Evolutionary conservation across 2,113 vertebrate genomes (phyloP), one percentile per base, ranked within the genome.

Genomic region (Aix galericulata): DNA sequence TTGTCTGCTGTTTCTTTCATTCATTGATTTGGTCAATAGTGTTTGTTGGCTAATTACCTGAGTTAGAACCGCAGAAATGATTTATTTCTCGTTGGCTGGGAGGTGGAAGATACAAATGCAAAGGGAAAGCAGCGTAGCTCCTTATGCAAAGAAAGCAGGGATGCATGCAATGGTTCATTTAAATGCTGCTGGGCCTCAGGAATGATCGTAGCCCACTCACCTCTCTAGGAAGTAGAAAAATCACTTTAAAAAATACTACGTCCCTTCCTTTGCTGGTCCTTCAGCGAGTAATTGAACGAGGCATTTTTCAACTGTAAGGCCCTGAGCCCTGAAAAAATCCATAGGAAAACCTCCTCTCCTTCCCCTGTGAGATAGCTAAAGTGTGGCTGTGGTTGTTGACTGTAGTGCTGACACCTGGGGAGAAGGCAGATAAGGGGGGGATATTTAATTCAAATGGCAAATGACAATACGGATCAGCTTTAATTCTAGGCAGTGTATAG

Each of bases 401-500:
- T 93, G 48, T 83, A 89, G 69, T 82, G 77, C 73, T 96, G 88
- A 96, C 84, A 75, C 86, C 77, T 95, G 50, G 64, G 75, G 95
- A 93, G 63, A 73, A 46, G 67, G 82, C 68, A 76, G 75, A 32
- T 82, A 87, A 95, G 17, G 55, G 32, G 7, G 46, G 84, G 94
- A 83, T 67, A 53, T 58, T 87, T 87, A 95, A 96, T 96, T 97
- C 92, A 42, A 8, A 46, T 94, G 82, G 82, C 32, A 76, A 97
- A 95, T 97, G 96, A 92, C 94, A 93, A 82, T 95, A 96, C 46
- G 97, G 96, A 96, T 97, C 91, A 97, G 42, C 75, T 97, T 91
- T 97, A 97, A 96, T 97, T 97, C 95, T 95, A 96, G 81, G 92
- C 95, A 93, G 89, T 93, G 94, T 97, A 94, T 89, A 68, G 59